Evolutionary conservation across 1,140 invertebrate genomes (phyloP), one percentile per base, ranked within the genome.

Genomic region (Trichonephila inaurata): DNA sequence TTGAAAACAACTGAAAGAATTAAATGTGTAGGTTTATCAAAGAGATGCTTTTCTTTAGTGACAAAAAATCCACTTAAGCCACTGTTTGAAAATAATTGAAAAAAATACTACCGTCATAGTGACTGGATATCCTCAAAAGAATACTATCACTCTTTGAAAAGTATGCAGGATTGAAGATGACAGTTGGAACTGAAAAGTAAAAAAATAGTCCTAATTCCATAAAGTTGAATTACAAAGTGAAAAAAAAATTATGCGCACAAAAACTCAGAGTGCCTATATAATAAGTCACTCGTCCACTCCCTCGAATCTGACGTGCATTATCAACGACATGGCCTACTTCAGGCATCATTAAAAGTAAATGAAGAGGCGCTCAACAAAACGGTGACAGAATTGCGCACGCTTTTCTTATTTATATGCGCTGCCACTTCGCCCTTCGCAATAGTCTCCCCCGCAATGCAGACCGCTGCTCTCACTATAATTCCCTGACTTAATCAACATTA

Each of bases 331-430:
- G 88, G 64, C 88, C 88, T 89, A 89, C 88, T 89, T 89, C 64
- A 51, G 24, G 19, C 88, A 77, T 58, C 86, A 88, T 88, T 88
- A 89, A 72, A 89, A 89, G 24, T 69, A 89, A 89, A 89, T 21
- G 44, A 89, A 72, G 33, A 69, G 62, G 64, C 66, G 62, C 88
- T 58, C 62, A 66, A 60, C 51, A 61, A 87, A 87, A 87, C 60
- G 85, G 85, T 87, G 85, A 87, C 85, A 87, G 28, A 62, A 87
- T 24, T 62, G 28, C 33, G 24, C 61, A 28, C 33, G 64, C 66
- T 69, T 89, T 69, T 89, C 88, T 89, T 89, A 89, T 89, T 89
- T 89, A 77, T 89, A 77, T 72, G 66, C 69, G 62, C 33, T 85
- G 83, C 51, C 85, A 66, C 60, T 87, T 64, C 72, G 72, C 72